Percentiles rank a stretch among this genome's conserved stretches.
phyloP scores from a whole-genome alignment of 2,888 invertebrate genomes.

The Ichneumon xanthorius region DNA sequence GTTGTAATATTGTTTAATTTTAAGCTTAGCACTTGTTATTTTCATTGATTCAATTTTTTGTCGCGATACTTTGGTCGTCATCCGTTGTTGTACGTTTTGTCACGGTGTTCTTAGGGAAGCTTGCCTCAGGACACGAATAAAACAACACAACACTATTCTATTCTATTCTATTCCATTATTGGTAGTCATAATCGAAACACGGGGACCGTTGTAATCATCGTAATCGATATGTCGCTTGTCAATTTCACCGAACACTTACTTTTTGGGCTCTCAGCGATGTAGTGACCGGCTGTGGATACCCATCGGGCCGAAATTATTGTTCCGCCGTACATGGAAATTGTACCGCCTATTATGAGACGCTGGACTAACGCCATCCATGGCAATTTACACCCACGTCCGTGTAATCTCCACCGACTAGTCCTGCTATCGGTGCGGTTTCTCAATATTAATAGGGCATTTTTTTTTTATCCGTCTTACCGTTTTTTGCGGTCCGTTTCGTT shows the following conservation, averaged over 20 bases:
- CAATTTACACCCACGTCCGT: slow-evolving; percentile 68
- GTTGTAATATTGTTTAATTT: slow-evolving; percentile 34
- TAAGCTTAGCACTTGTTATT: too few relatives aligned
- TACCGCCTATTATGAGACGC: slow-evolving; percentile 60
- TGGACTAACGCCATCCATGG: slow-evolving; percentile 76
- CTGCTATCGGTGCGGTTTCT: background rate
- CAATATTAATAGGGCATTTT: background rate
- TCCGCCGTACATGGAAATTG: slow-evolving; percentile 72
- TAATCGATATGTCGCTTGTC: slow-evolving; percentile 69
- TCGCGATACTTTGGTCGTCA: too few relatives aligned
- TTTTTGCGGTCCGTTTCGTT: too few relatives aligned
- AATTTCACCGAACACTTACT: slow-evolving; percentile 70
- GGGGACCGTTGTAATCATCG: slow-evolving; percentile 65
- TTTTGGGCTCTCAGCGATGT: slow-evolving; percentile 52
- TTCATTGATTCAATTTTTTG: too few relatives aligned
- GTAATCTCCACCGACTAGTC: slow-evolving; percentile 68
- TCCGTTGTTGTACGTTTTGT: background rate
- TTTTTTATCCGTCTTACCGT: too few relatives aligned
- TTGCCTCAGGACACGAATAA: too few relatives aligned
- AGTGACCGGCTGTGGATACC: slow-evolving; percentile 77
- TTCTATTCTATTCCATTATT: slow-evolving; percentile 39
- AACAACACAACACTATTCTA: slow-evolving; percentile 30
- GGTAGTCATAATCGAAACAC: slow-evolving; percentile 71
- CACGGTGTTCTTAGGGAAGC: too few relatives aligned
- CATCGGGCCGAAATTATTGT: slow-evolving; percentile 74